Conservation (phyloP, 2,113 vertebrate species). For the Eleginops maclovinus region DNA sequence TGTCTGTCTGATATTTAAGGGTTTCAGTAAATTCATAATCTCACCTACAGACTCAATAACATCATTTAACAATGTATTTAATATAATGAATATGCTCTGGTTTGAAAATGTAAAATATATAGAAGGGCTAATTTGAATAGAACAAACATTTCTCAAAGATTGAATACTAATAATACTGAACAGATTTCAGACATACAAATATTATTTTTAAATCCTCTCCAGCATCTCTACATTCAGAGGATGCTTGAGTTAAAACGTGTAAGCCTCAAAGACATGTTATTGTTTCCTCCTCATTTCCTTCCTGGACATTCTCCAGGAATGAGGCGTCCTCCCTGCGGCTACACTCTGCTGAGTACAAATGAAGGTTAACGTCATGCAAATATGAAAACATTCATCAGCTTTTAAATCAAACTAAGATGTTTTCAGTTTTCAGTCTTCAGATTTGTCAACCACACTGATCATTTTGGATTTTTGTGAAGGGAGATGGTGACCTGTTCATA, state of each 20-base stretch:
- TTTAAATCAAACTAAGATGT: conserved; percentile 22
- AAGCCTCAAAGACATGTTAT: background rate
- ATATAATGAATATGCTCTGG: background rate
- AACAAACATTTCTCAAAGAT: background rate
- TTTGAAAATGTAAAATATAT: background rate
- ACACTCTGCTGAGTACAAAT: background rate
- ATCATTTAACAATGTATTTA: too few relatives aligned
- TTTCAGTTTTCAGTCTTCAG: conserved; percentile 8
- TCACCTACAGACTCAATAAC: background rate
- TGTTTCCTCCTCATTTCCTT: conserved; percentile 21
- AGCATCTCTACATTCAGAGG: background rate
- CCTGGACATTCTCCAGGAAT: conserved; percentile 19
- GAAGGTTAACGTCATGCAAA: conserved; percentile 19
- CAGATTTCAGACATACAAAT: background rate
- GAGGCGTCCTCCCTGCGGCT: conserved; percentile 8
- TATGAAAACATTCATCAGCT: conserved; percentile 13
- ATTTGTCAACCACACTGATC: background rate
- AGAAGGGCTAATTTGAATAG: background rate
- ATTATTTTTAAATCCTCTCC: background rate
- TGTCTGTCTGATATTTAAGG: background rate
- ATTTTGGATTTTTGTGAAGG: too few relatives aligned
- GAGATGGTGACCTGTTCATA: too few relatives aligned
- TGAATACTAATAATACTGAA: background rate
- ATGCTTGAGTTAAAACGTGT: background rate
- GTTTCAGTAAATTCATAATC: background rate